Evolutionary conservation across 2,113 vertebrate genomes (phyloP), one percentile per base, ranked within the genome.

Genomic region (Oceanites oceanicus): DNA sequence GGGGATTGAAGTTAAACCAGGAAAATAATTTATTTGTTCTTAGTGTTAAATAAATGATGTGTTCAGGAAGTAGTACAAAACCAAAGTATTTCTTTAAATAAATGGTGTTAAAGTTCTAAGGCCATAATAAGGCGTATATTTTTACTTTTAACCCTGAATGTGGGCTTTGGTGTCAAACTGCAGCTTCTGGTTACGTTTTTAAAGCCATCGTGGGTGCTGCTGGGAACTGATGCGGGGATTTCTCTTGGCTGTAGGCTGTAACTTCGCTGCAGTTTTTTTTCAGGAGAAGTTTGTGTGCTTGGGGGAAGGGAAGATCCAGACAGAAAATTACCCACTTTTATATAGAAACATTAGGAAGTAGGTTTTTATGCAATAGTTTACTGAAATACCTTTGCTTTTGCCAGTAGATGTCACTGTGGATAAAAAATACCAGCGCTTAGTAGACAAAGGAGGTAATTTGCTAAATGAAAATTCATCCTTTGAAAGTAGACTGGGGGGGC

Each of bases 391-490:
- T 96, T 78, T 79, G 34, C 87, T 96, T 93, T 91, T 93, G 77
- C 97, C 97, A 97, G 97, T 97, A 98, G 98, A 90, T 98, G 97
- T 98, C 96, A 30, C 96, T 93, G 94, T 98, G 80, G 89, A 90
- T 94, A 96, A 90, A 96, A 95, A 95, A 95, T 84, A 55, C 89
- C 87, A 94, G 92, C 8, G 34, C 68, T 96, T 92, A 38, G 94
- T 47, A 96, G 94, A 92, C 94, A 97, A 96, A 97, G 92, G 91
- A 96, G 87, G 79, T 97, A 96, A 96, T 97, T 98, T 97, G 93
- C 90, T 96, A 96, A 97, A 96, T 94, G 94, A 85, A 89, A 94
- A 95, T 89, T 91, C 94, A 86, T 66, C 83, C 87, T 93, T 96
- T 95, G 36, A 91, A 92, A 95, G 78, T 97, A 80, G 79, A 87